Base-by-base conservation (phyloP, 2,888 invertebrate species). In the Drosophila hamatofila region DNA sequence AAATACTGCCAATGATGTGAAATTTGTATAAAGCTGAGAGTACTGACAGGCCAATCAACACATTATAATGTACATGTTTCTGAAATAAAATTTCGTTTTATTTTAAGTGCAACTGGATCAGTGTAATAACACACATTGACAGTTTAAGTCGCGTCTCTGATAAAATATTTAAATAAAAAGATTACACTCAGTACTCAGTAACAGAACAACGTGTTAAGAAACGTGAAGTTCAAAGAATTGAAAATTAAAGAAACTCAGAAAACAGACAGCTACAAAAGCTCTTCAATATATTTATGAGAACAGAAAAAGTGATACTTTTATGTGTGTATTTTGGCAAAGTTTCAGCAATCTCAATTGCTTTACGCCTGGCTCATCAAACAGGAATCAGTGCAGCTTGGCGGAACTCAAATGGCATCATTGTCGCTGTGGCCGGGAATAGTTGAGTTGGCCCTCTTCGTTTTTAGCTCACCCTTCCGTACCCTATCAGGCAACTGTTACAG, bases 321-420 rank as follows among this genome's bases (percentile, higher is more conserved):
- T 48, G 14, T 23, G 16, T 55, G 12, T 8, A n/a, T 27, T 12
- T 18, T 41, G n/a, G 14, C 21, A 46, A 72, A 60, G 39, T 57
- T 61, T 60, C 16, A 42, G 46, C 11, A 39, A 18, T 39, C 11
- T 33, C 14, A 41, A 18, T 41, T 51, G 51, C 35, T 23, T 44
- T n/a, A 30, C 33, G 5, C 25, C 27, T 23, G 27, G 18, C 51
- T 68, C 55, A 62, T 62, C 64, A 65, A 56, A 30, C 25, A 49
- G 5, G 44, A 65, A 48, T 54, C 14, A 55, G 66, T 46, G 48
- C 61, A 62, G 48, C 56, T 55, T 52, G 73, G 62, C 49, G 44
- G 48, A 74, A 66, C 79, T 66, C 27, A 60, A 67, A 64, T 63
- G 18, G 60, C 63, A 67, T 66, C 48, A 42, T 42, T 60, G 65